phyloP scores from a whole-genome alignment of 2,888 invertebrate species.

The Spodoptera picta region DNA sequence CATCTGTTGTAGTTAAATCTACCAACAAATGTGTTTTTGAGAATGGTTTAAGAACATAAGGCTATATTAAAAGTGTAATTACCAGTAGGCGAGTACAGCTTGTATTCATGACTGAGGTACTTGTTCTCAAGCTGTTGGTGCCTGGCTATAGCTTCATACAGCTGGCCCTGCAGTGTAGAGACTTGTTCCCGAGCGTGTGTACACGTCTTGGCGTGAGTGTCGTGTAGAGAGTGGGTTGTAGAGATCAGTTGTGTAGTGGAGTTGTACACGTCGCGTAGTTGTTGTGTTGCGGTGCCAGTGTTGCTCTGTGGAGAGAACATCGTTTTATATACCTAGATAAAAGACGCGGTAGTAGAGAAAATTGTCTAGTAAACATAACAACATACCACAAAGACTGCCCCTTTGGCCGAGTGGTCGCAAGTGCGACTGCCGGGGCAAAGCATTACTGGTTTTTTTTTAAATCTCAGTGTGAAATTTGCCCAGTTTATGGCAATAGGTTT shows the following conservation, averaged over 20 bases:
- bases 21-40: too few relatives aligned
- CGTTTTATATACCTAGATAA: too few relatives aligned
- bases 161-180: constrained; percentile 13
- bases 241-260: constrained; percentile 26
- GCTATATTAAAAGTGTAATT: constrained; percentile 6
- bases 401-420: too few relatives aligned
- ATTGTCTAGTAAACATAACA: too few relatives aligned
- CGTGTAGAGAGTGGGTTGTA: background rate
- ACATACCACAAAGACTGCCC: too few relatives aligned
- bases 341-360: too few relatives aligned
- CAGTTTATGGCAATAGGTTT: too few relatives aligned
- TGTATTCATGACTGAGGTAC: constrained; percentile 73
- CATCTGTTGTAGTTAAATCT: too few relatives aligned
- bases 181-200: constrained; percentile 26
- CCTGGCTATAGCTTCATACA: constrained; percentile 41
- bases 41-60: too few relatives aligned
- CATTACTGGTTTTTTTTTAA: too few relatives aligned
- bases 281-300: constrained; percentile 39
- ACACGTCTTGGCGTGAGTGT: background rate
- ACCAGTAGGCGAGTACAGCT: constrained; percentile 80
- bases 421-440: too few relatives aligned
- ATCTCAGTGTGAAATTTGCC: too few relatives aligned
- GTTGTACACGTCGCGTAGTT: constrained; percentile 34
- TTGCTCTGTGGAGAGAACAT: constrained; percentile 49
- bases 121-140: constrained; percentile 66